Evolutionary conservation across 1,140 invertebrate species (phyloP).

Genomic region (Pogonomyrmex barbatus): DNA sequence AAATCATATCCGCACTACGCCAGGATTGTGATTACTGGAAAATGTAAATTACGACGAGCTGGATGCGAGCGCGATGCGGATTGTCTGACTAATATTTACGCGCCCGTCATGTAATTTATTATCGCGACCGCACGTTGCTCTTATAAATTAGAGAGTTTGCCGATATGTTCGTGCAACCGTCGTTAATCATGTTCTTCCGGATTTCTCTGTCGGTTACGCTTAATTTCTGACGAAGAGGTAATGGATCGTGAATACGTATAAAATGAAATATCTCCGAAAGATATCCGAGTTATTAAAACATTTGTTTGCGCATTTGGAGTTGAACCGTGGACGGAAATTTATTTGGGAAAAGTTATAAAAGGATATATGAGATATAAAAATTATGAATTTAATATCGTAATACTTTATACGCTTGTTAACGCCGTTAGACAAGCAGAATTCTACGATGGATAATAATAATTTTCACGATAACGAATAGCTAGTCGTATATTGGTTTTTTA

Average conservation of each 20-base stretch:
- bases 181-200: slow-evolving; percentile 62
- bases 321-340: not conserved
- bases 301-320: not conserved
- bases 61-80: slow-evolving; percentile 49
- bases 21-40: slow-evolving; percentile 64
- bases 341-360: not conserved
- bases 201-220: slow-evolving; percentile 47
- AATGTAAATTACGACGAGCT: slow-evolving; percentile 61
- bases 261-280: slow-evolving; percentile 4
- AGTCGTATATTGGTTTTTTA: not conserved
- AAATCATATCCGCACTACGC: slow-evolving; percentile 54
- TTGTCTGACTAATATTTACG: slow-evolving; percentile 67
- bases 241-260: not conserved
- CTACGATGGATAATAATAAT: not conserved
- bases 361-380: not conserved
- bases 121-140: slow-evolving; percentile 50
- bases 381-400: not conserved
- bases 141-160: slow-evolving; percentile 66
- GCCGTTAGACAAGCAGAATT: not conserved
- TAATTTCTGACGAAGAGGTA: slow-evolving; percentile 40
- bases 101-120: slow-evolving; percentile 62
- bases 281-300: not conserved
- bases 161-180: slow-evolving; percentile 46
- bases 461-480: not conserved
- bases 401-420: not conserved